Percentiles rank a stretch among this genome's conserved stretches.
These are phyloP conservation scores for Cyanoliseus patagonus DNA, from an alignment of 2,113 vertebrate genomes.

Conservation along the genomic window DNA sequence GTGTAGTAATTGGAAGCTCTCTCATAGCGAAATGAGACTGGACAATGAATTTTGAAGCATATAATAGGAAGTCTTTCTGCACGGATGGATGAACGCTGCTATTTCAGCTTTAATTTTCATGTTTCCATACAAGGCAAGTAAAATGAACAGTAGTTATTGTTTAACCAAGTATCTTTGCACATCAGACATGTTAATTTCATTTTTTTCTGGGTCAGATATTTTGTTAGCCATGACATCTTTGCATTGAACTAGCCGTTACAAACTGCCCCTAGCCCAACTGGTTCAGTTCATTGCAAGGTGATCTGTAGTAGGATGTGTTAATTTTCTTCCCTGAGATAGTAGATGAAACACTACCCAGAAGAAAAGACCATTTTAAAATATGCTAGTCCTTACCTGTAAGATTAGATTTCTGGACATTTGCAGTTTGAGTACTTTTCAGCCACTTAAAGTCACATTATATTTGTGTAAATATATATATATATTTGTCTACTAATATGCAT, in stretches of 20 bases:
- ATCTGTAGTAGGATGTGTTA: neutral
- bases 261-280: neutral
- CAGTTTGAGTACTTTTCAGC: neutral
- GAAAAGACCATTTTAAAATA: neutral
- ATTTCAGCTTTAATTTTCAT: conserved; percentile 31
- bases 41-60: conserved; percentile 40
- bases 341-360: neutral
- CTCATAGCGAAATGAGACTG: conserved; percentile 12
- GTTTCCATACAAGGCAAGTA: neutral
- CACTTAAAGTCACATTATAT: neutral
- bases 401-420: neutral
- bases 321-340: neutral
- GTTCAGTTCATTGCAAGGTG: neutral
- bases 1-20: conserved; percentile 27
- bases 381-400: neutral
- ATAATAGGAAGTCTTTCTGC: conserved; percentile 6
- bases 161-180: conserved; percentile 19
- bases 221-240: neutral
- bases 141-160: conserved; percentile 14
- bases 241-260: neutral
- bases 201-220: conserved; percentile 13
- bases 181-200: neutral
- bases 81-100: neutral
- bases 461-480: neutral
- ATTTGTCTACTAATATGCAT: neutral